These are phyloP conservation scores for Heliocidaris tuberculata DNA, from an alignment of 35 echinoderm and acorn worm species.

Conservation along the genomic window DNA sequence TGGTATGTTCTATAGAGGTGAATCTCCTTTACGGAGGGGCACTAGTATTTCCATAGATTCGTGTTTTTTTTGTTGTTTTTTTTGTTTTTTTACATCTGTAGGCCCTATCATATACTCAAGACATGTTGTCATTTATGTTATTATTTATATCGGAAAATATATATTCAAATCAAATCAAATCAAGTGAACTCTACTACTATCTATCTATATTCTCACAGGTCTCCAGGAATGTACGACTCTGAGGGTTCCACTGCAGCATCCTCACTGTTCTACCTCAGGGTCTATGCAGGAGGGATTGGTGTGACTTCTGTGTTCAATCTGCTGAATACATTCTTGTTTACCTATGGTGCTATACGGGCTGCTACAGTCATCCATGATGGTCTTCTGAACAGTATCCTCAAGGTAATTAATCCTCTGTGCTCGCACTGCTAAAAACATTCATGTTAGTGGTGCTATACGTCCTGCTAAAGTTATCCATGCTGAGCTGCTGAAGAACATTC, in stretches of 20 bases:
- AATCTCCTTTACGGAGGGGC: too few relatives aligned
- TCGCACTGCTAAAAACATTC: background rate
- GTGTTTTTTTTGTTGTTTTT: too few relatives aligned
- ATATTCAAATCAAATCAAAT: too few relatives aligned
- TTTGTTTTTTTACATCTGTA: too few relatives aligned
- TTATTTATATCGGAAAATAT: too few relatives aligned
- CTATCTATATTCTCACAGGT: background rate
- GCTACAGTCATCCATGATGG: constrained; percentile 70
- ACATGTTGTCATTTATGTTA: too few relatives aligned
- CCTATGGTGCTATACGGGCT: constrained; percentile 77
- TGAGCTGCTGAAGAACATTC: background rate
- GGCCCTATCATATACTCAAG: too few relatives aligned
- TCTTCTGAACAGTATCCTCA: constrained; percentile 60
- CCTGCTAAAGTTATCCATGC: background rate
- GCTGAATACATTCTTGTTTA: constrained; percentile 81
- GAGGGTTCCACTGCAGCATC: background rate
- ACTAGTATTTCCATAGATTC: too few relatives aligned
- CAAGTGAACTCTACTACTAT: too few relatives aligned
- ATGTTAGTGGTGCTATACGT: background rate
- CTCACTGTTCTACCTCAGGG: constrained; percentile 75
- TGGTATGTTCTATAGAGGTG: background rate
- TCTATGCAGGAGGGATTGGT: constrained; percentile 84
- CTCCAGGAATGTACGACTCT: background rate
- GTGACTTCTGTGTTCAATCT: constrained; percentile 79
- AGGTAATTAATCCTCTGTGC: constrained; percentile 23